phyloP scores from a whole-genome alignment of 2,888 invertebrate genomes.

The Cosmia trapezina region DNA sequence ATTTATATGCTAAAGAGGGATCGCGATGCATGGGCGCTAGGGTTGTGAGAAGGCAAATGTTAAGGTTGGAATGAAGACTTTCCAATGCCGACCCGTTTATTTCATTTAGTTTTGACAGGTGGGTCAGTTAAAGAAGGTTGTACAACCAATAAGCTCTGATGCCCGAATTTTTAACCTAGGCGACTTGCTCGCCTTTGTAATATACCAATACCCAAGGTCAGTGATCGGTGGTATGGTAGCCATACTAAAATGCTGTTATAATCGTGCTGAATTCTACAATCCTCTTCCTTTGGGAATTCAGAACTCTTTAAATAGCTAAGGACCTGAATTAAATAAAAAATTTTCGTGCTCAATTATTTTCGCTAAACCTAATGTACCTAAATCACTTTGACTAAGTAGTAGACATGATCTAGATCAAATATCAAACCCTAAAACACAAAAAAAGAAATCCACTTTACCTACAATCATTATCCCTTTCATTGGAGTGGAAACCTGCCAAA shows the following conservation, averaged over 20 bases:
- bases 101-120: neutral
- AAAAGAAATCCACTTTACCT: conserved; percentile 22
- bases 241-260: neutral
- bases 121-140: neutral
- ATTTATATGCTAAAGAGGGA: conserved; percentile 75
- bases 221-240: neutral
- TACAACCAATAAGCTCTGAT: neutral
- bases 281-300: neutral
- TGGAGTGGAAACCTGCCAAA: conserved; percentile 54
- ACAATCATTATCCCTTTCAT: conserved; percentile 55
- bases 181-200: neutral
- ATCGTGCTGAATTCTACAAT: neutral
- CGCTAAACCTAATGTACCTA: neutral
- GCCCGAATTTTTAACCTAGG: neutral
- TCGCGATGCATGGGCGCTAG: conserved; percentile 50
- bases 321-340: neutral
- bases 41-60: conserved; percentile 33
- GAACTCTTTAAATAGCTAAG: too few relatives aligned
- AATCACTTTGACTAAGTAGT: conserved; percentile 3
- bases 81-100: conserved; percentile 5
- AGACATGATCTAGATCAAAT: conserved; percentile 14
- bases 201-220: neutral
- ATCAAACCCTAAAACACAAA: conserved; percentile 8
- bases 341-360: neutral
- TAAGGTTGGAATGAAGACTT: conserved; percentile 11